Evolutionary conservation across 2,888 invertebrate genomes (phyloP).

Genomic region (Conistra vaccinii): DNA sequence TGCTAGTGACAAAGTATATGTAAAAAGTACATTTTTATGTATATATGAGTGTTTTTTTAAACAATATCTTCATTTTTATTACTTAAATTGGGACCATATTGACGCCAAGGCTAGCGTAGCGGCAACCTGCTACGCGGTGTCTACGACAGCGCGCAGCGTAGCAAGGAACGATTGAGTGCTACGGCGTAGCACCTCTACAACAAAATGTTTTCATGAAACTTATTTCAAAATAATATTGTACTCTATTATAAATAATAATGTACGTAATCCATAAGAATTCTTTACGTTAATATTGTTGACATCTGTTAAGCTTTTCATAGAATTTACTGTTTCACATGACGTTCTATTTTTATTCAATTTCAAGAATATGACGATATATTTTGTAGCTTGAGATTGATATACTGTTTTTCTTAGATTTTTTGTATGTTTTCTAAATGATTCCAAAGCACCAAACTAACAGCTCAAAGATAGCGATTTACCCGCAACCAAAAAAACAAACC

Average conservation of each 20-base stretch:
- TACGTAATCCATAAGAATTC: background rate
- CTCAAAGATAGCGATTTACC: background rate
- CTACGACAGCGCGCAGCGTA: conserved; percentile 37
- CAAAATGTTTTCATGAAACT: background rate
- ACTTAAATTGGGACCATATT: background rate
- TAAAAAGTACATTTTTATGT: background rate
- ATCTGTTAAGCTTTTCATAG: background rate
- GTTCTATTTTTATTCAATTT: background rate
- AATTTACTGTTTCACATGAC: background rate
- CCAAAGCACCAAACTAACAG: background rate
- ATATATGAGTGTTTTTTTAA: background rate
- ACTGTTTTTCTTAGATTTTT: background rate
- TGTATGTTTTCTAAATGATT: background rate
- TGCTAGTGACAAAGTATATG: no score
- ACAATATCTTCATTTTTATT: background rate
- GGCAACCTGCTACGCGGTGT: conserved; percentile 5
- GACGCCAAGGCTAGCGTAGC: background rate
- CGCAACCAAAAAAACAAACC: conserved; percentile 15
- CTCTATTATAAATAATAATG: background rate
- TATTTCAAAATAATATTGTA: background rate
- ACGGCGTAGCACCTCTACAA: conserved; percentile 40
- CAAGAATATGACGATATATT: background rate
- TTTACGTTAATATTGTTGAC: background rate
- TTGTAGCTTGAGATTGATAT: background rate
- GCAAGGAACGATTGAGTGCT: conserved; percentile 34